Percentiles rank a stretch among this genome's conserved stretches.
Evolutionary conservation across 2,113 vertebrate species (phyloP).

Genomic region (Neodontobutis hainanensis): DNA sequence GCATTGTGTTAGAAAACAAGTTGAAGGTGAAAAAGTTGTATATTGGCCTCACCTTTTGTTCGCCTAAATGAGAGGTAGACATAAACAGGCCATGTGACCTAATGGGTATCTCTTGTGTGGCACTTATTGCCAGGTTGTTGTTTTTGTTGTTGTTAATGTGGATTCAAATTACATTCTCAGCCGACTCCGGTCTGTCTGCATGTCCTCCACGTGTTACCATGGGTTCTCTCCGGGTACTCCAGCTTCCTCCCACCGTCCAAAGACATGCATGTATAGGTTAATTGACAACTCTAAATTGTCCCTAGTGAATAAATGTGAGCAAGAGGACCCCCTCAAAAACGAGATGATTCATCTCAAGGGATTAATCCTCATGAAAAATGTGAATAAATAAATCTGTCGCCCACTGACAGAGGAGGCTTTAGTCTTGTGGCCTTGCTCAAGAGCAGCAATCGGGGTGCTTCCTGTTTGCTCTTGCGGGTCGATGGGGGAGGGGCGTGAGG

Average conservation of each 20-base stretch:
- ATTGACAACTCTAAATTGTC: no score
- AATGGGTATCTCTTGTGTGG: background rate
- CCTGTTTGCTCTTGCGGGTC: slow-evolving; percentile 29
- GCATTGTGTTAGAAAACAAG: slow-evolving; percentile 61
- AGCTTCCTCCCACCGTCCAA: no score
- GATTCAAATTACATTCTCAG: no score
- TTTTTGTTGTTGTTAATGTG: background rate
- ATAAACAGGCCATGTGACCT: background rate
- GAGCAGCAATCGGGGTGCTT: slow-evolving; percentile 36
- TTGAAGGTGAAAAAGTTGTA: slow-evolving; percentile 63
- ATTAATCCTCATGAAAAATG: no score
- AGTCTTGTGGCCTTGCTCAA: slow-evolving; percentile 35
- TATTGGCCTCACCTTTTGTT: slow-evolving; percentile 13
- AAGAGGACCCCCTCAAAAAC: no score
- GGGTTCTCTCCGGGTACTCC: no score
- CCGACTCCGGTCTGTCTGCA: no score
- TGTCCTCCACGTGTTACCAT: no score
- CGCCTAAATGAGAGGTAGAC: slow-evolving; percentile 5
- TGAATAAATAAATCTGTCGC: no score
- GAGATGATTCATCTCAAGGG: no score
- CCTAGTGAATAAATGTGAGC: no score
- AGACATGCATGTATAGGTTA: no score
- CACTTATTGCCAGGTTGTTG: background rate
- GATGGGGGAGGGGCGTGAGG: slow-evolving; percentile 47
- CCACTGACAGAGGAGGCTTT: slow-evolving; percentile 1